Conservation (phyloP, 2,888 invertebrate species). For the Scotopteryx bipunctaria region DNA sequence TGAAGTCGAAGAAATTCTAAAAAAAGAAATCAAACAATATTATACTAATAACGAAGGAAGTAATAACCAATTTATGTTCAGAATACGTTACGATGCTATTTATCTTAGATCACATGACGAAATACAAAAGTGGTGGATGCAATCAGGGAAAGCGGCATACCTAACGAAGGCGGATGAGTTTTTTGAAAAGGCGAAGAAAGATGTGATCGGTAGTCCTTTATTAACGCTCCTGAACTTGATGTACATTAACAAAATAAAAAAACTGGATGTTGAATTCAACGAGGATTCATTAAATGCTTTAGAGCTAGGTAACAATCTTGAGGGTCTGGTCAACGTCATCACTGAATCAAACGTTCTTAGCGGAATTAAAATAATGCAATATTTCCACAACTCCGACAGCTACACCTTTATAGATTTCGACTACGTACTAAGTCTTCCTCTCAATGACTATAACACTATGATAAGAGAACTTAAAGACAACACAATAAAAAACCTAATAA, state of each 20-base stretch:
- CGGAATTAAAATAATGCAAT: slow-evolving; percentile 46
- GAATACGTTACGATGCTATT: slow-evolving; percentile 51
- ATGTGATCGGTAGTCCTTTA: slow-evolving; percentile 47
- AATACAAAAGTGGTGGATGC: slow-evolving; percentile 56
- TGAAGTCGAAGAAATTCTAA: slow-evolving; percentile 44
- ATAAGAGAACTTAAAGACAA: slow-evolving; percentile 42
- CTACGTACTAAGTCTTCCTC: slow-evolving; percentile 44
- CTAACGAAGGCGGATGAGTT: slow-evolving; percentile 41
- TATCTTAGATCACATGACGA: slow-evolving; percentile 52
- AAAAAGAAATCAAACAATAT: slow-evolving; percentile 43
- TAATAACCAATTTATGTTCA: slow-evolving; percentile 41
- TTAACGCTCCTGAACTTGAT: slow-evolving; percentile 46
- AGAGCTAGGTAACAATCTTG: slow-evolving; percentile 27
- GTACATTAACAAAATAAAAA: slow-evolving; percentile 44
- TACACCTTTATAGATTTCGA: slow-evolving; percentile 47
- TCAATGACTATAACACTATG: slow-evolving; percentile 43
- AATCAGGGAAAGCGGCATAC: slow-evolving; percentile 40
- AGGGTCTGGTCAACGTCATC: slow-evolving; percentile 39
- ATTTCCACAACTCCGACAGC: slow-evolving; percentile 30
- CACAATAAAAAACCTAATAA: slow-evolving; percentile 38
- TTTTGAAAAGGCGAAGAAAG: slow-evolving; percentile 47
- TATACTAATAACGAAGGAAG: slow-evolving; percentile 41
- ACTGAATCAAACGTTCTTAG: slow-evolving; percentile 42
- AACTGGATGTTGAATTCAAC: slow-evolving; percentile 41
- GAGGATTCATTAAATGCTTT: slow-evolving; percentile 34